phyloP scores from a whole-genome alignment of 2,888 invertebrate species.

The Thumatha senex region DNA sequence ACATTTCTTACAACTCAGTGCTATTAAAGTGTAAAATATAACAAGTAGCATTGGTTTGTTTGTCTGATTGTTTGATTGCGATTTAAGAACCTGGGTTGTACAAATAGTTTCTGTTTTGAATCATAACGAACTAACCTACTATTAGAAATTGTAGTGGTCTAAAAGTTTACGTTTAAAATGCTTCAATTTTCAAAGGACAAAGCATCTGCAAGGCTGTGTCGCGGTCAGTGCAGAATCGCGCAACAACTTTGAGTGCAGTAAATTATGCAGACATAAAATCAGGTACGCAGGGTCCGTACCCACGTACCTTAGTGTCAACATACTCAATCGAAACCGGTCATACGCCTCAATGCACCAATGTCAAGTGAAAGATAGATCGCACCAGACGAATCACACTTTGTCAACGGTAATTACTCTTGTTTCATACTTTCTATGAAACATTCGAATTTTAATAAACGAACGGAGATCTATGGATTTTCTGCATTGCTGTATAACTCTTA shows the following conservation, averaged over 20 bases:
- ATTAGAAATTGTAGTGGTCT: too few relatives aligned
- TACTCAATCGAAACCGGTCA: conserved; percentile 48
- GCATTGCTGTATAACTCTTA: neutral
- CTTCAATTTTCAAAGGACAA: conserved; percentile 11
- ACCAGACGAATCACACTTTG: conserved; percentile 36
- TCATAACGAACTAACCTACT: too few relatives aligned
- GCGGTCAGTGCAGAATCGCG: conserved; percentile 11
- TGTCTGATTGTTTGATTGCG: too few relatives aligned
- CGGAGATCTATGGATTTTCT: too few relatives aligned
- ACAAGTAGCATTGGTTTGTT: too few relatives aligned
- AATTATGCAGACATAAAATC: conserved; percentile 26
- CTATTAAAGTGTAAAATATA: too few relatives aligned
- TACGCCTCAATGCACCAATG: conserved; percentile 57
- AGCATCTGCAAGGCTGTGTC: conserved; percentile 5
- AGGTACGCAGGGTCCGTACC: conserved; percentile 22
- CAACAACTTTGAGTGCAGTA: conserved; percentile 14
- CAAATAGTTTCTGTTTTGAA: too few relatives aligned
- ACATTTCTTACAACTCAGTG: too few relatives aligned
- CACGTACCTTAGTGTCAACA: conserved; percentile 14
- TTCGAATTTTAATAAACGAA: neutral
- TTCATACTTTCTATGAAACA: conserved; percentile 32
- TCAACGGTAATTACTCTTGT: conserved; percentile 41
- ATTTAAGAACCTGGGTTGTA: too few relatives aligned
- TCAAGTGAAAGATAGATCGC: conserved; percentile 75
- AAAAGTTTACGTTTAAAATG: too few relatives aligned